phyloP scores from a whole-genome alignment of 2,888 invertebrate genomes.

The Tipula vernalis region DNA sequence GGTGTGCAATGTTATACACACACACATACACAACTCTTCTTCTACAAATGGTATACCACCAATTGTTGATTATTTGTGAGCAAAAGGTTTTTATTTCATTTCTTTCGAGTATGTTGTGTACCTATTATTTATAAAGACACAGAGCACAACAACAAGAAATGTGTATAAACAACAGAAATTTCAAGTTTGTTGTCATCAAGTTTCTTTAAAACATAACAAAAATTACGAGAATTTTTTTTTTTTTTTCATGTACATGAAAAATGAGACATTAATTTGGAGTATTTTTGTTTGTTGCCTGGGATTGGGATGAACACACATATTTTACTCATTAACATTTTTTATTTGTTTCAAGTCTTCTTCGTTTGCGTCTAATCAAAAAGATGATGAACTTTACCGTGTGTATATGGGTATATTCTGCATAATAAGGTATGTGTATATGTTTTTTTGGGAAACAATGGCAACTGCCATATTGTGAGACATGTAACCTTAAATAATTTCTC shows the following conservation, averaged over 20 bases:
- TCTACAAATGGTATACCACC: neutral
- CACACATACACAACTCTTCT: neutral
- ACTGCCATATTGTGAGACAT: neutral
- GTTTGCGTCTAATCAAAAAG: neutral
- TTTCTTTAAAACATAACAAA: neutral
- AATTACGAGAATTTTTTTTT: neutral
- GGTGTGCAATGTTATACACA: neutral
- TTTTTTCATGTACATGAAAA: neutral
- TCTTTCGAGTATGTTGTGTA: neutral
- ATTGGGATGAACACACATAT: neutral
- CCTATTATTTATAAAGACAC: neutral
- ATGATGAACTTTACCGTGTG: neutral
- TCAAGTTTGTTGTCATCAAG: slow-evolving; percentile 4
- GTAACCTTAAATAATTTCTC: neutral
- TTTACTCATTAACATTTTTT: neutral
- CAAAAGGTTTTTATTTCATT: slow-evolving; percentile 4
- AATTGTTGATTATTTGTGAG: neutral
- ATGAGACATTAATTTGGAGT: neutral
- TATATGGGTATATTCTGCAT: neutral
- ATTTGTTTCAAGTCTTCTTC: neutral
- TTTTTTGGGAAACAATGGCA: neutral
- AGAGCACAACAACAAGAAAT: neutral
- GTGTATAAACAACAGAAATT: neutral
- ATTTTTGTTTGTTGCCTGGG: neutral
- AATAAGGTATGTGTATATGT: neutral